phyloP scores from a whole-genome alignment of 2,888 invertebrate genomes.

The Cremastinae sp. region DNA sequence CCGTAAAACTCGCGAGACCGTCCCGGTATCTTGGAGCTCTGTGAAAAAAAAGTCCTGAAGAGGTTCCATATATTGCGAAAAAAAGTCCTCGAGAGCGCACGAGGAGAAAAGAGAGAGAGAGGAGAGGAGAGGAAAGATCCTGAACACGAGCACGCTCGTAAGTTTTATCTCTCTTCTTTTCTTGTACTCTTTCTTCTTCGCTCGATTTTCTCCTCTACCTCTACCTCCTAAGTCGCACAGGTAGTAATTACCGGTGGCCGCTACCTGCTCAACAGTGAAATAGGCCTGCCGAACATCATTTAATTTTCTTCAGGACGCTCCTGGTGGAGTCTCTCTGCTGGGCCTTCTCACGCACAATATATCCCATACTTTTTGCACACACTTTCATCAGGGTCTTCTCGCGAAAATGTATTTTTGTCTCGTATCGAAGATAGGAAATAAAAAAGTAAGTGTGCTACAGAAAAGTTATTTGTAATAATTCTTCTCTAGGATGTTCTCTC shows the following conservation, averaged over 20 bases:
- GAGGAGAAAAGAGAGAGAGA: slow-evolving; percentile 1
- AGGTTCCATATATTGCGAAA: slow-evolving; percentile 34
- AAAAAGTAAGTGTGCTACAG: background rate
- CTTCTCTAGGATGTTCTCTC: slow-evolving; percentile 19
- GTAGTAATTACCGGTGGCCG: slow-evolving; percentile 81
- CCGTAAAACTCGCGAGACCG: slow-evolving; percentile 23
- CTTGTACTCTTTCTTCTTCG: slow-evolving; percentile 63
- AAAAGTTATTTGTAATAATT: background rate
- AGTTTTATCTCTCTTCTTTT: slow-evolving; percentile 69
- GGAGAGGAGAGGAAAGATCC: slow-evolving; percentile 14
- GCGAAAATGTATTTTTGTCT: slow-evolving; percentile 20
- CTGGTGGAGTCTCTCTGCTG: slow-evolving; percentile 25
- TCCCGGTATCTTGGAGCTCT: slow-evolving; percentile 14
- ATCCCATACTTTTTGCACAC: slow-evolving; percentile 14
- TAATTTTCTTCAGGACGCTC: slow-evolving; percentile 76
- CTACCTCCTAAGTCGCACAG: slow-evolving; percentile 68
- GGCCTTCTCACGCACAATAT: slow-evolving; percentile 52
- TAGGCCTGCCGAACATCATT: slow-evolving; percentile 79
- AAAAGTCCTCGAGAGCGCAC: slow-evolving; percentile 25
- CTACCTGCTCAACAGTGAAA: slow-evolving; percentile 79
- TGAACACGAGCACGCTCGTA: slow-evolving; percentile 64
- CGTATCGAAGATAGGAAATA: background rate
- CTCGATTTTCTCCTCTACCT: slow-evolving; percentile 44
- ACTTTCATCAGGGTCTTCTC: background rate
- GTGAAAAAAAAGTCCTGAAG: background rate